Percentiles rank a stretch among this genome's conserved stretches.
These are phyloP conservation scores for Zeuzera pyrina DNA, from an alignment of 2,888 invertebrate species.

Conservation along the genomic window DNA sequence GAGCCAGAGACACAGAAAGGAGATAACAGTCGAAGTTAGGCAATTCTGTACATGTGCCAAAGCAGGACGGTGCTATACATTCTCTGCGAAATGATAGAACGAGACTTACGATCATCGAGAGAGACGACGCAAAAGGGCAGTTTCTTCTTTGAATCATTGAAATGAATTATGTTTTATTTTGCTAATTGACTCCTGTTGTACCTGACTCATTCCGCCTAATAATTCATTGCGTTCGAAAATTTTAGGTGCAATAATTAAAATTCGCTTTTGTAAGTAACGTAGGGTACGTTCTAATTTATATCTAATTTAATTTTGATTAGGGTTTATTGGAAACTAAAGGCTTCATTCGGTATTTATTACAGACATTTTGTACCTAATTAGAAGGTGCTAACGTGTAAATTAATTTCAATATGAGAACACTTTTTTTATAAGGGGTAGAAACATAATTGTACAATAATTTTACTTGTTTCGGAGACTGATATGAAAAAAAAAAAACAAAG, in stretches of 20 bases:
- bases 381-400: too few relatives aligned
- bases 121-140: slow-evolving; percentile 30
- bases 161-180: slow-evolving; percentile 54
- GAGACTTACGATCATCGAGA: slow-evolving; percentile 21
- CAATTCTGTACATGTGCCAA: slow-evolving; percentile 31
- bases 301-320: too few relatives aligned
- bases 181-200: slow-evolving; percentile 33
- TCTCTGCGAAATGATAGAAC: slow-evolving; percentile 13
- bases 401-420: too few relatives aligned
- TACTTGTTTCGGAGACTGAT: too few relatives aligned
- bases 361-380: too few relatives aligned
- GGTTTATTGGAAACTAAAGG: too few relatives aligned
- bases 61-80: slow-evolving; percentile 29
- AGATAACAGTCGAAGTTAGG: slow-evolving; percentile 48
- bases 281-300: too few relatives aligned
- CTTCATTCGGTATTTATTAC: too few relatives aligned
- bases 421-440: too few relatives aligned
- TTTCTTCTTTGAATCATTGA: slow-evolving; percentile 48
- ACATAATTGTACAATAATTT: too few relatives aligned
- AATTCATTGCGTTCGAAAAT: slow-evolving; percentile 28
- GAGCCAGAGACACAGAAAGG: slow-evolving; percentile 36
- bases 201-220: slow-evolving; percentile 23
- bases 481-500: too few relatives aligned
- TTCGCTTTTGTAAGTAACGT: too few relatives aligned
- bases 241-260: slow-evolving; percentile 31